phyloP scores from a whole-genome alignment of 1,140 invertebrate genomes.

The Gyrodactylus bullatarudis region DNA sequence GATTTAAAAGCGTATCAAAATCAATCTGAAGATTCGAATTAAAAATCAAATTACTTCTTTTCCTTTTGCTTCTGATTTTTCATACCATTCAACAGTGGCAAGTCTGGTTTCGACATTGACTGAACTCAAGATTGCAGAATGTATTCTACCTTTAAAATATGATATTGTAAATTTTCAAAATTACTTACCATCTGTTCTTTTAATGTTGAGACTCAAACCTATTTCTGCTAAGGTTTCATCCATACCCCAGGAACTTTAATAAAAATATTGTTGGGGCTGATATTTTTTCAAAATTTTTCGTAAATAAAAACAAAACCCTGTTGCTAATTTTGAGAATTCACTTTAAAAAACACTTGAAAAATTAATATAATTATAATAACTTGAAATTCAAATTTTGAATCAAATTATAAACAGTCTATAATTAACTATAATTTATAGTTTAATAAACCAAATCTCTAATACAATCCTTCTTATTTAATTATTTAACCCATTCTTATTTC shows the following conservation, averaged over 20 bases:
- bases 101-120: not conserved
- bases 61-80: constrained; percentile 2
- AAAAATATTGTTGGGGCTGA: not conserved
- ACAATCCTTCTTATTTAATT: too few relatives aligned
- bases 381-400: not conserved
- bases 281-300: not conserved
- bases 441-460: too few relatives aligned
- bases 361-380: not conserved
- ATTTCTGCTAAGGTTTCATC: not conserved
- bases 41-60: constrained; percentile 1
- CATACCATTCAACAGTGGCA: constrained; percentile 5
- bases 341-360: not conserved
- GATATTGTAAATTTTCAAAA: not conserved
- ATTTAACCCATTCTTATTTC: not conserved
- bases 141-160: not conserved
- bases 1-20: not conserved
- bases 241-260: not conserved
- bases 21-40: constrained; percentile 4
- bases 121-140: not conserved
- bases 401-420: not conserved
- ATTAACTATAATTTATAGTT: not conserved
- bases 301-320: not conserved
- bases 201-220: constrained; percentile 1
- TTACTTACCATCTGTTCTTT: constrained; percentile 1
- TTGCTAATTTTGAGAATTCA: not conserved